Conservation (phyloP, 92 coral and sea anemone genomes). For the Zoanthus sansibaricus region DNA sequence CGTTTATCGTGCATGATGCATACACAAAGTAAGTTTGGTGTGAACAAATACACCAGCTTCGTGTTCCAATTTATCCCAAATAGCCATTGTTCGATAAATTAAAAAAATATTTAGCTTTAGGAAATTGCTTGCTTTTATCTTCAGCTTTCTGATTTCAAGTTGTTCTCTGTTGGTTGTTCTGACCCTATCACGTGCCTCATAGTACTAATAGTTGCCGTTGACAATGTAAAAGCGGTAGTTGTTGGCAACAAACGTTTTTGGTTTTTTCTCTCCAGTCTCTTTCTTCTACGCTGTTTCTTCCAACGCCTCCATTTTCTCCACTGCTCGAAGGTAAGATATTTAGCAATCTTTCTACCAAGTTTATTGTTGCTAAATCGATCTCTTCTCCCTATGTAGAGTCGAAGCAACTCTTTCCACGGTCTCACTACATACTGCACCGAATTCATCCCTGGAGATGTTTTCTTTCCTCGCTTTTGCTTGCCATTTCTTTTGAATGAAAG, state of each 20-base stretch:
- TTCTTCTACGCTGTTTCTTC: slow-evolving; percentile 63
- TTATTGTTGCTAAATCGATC: slow-evolving; percentile 42
- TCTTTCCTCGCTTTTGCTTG: slow-evolving; percentile 64
- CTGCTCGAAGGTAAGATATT: slow-evolving; percentile 67
- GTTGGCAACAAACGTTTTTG: slow-evolving; percentile 7
- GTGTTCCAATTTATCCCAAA: too few species aligned
- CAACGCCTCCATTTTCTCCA: slow-evolving; percentile 84
- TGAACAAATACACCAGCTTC: too few species aligned
- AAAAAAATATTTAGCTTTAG: background rate
- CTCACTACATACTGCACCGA: slow-evolving; percentile 94
- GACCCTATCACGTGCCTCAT: background rate
- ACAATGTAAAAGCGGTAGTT: background rate
- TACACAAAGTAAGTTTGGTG: too few species aligned
- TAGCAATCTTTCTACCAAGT: slow-evolving; percentile 48
- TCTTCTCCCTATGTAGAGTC: slow-evolving; percentile 74
- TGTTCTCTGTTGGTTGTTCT: background rate
- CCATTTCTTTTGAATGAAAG: slow-evolving; percentile 89
- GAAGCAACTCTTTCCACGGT: slow-evolving; percentile 61
- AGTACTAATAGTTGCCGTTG: background rate
- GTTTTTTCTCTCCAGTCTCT: slow-evolving; percentile 37
- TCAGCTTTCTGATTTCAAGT: background rate
- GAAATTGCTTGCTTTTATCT: background rate
- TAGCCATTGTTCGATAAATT: background rate
- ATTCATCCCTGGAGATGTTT: slow-evolving; percentile 63
- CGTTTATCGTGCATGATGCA: too few species aligned